phyloP scores from a whole-genome alignment of 2,113 vertebrate genomes.

The Lynx canadensis region DNA sequence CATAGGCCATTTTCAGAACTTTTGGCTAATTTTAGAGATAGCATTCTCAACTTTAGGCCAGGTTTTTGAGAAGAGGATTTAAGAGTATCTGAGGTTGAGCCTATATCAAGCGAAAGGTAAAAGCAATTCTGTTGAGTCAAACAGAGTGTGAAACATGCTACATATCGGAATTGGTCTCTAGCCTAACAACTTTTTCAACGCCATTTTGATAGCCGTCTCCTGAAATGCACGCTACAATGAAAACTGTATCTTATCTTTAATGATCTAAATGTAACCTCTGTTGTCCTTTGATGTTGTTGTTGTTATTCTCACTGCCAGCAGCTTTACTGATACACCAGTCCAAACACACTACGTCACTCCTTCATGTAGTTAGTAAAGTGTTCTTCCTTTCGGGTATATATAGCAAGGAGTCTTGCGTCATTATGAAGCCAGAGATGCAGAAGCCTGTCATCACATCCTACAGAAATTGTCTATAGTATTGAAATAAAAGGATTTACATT shows the following conservation, averaged over 20 bases:
- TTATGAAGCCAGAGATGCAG: not conserved
- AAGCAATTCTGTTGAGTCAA: not conserved
- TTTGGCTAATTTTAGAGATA: slow-evolving; percentile 24
- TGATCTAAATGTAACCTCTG: not conserved
- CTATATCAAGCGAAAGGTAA: not conserved
- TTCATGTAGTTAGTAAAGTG: not conserved
- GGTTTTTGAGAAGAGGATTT: not conserved
- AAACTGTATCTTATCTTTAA: not conserved
- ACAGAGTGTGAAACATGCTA: not conserved
- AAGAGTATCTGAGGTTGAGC: not conserved
- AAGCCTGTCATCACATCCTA: not conserved
- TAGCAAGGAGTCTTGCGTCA: not conserved
- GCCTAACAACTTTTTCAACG: not conserved
- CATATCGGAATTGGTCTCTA: not conserved
- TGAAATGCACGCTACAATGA: not conserved
- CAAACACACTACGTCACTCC: not conserved
- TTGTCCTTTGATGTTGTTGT: not conserved
- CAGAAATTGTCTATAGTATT: not conserved
- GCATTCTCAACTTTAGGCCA: not conserved
- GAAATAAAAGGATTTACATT: not conserved
- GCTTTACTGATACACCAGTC: not conserved
- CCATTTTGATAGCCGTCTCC: not conserved
- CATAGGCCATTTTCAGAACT: not conserved
- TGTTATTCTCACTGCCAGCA: not conserved
- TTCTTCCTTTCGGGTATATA: not conserved